Evolutionary conservation across 2,797 vertebrate species (phyloP).

Genomic region (Acrocephalus scirpaceus): DNA sequence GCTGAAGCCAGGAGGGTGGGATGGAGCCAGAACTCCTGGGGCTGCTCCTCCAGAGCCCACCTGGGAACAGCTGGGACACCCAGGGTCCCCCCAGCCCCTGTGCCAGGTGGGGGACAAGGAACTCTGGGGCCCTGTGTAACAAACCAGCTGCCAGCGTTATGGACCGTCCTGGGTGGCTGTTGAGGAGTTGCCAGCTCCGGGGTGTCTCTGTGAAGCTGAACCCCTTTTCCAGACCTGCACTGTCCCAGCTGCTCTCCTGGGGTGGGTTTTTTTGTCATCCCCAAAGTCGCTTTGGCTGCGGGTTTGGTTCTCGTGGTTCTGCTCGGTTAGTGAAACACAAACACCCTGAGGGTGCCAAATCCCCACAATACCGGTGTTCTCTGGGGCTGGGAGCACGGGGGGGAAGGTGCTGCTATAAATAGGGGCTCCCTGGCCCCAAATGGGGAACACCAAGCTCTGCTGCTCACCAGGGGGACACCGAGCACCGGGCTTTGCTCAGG

Average conservation of each 20-base stretch:
- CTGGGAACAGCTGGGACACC: background rate
- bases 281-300: slow-evolving; percentile 14
- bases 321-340: slow-evolving; percentile 73
- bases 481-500: background rate
- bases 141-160: rapidly evolving
- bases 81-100: background rate
- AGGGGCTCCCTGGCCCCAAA: slow-evolving; percentile 36
- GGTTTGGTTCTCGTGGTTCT: slow-evolving; percentile 50
- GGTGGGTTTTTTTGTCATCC: background rate
- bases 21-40: background rate
- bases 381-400: background rate
- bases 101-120: rapidly evolving
- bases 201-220: background rate
- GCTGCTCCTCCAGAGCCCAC: background rate
- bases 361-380: slow-evolving; percentile 28
- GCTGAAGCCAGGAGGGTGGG: background rate
- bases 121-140: background rate
- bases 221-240: background rate
- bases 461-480: slow-evolving; percentile 37
- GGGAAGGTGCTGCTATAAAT: slow-evolving; percentile 47
- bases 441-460: slow-evolving; percentile 70
- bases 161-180: rapidly evolving
- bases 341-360: slow-evolving; percentile 40
- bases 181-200: background rate
- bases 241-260: background rate